These are phyloP conservation scores for Sclerurus mexicanus DNA, from an alignment of 2,113 vertebrate genomes.

Conservation along the genomic window DNA sequence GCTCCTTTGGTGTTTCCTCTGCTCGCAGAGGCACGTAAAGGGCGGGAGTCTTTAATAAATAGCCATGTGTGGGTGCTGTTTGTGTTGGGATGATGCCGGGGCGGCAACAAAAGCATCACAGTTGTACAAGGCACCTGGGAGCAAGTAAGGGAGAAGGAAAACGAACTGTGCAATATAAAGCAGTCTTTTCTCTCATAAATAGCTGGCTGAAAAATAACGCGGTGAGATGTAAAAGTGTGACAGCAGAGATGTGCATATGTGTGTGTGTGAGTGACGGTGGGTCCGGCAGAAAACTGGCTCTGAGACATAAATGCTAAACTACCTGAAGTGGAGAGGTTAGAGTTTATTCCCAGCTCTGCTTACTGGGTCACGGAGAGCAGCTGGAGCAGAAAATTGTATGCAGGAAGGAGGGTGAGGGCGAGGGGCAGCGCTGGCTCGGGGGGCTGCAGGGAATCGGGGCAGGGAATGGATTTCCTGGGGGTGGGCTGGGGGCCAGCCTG, in stretches of 20 bases:
- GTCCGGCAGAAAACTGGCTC: conserved; percentile 33
- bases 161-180: conserved; percentile 41
- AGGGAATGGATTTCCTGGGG: not conserved
- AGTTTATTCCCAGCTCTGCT: conserved; percentile 35
- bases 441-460: not conserved
- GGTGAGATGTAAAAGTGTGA: not conserved
- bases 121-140: conserved; percentile 72
- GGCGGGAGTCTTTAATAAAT: conserved; percentile 57
- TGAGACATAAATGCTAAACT: conserved; percentile 34
- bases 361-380: not conserved
- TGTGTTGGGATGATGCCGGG: conserved; percentile 69
- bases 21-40: conserved; percentile 51
- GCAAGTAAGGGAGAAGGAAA: not conserved
- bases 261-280: not conserved
- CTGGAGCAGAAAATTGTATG: conserved; percentile 17
- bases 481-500: not conserved
- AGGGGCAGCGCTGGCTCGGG: fast-evolving
- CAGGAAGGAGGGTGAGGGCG: not conserved
- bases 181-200: conserved; percentile 63
- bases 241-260: not conserved
- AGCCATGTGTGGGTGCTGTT: conserved; percentile 68
- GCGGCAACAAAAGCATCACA: conserved; percentile 75
- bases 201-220: conserved; percentile 48
- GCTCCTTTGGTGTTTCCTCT: conserved; percentile 52
- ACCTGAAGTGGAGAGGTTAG: conserved; percentile 24